phyloP scores from a whole-genome alignment of 2,888 invertebrate species.

The Parthenolecanium corni region DNA sequence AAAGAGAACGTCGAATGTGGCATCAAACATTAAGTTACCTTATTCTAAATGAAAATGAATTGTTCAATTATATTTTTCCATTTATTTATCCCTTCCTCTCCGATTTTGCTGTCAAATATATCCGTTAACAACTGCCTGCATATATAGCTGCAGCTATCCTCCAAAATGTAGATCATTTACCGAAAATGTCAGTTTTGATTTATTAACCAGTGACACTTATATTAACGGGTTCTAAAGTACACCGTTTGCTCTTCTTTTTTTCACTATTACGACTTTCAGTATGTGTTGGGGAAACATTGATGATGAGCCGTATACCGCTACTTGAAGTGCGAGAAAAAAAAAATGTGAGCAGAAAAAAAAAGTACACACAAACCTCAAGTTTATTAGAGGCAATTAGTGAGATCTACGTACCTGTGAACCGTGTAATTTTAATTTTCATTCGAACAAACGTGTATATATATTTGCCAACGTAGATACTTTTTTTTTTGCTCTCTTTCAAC shows the following conservation, averaged over 20 bases:
- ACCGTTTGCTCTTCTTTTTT: not conserved
- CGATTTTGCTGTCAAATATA: too few species aligned
- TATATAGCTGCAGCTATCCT: too few species aligned
- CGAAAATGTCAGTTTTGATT: slow-evolving; percentile 17
- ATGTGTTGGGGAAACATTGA: too few species aligned
- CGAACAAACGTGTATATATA: slow-evolving; percentile 2
- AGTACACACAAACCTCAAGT: not conserved
- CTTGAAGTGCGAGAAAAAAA: not conserved
- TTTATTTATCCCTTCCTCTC: too few species aligned
- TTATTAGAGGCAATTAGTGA: slow-evolving; percentile 20
- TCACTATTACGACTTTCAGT: too few species aligned
- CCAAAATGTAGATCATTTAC: not conserved
- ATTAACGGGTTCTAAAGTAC: not conserved
- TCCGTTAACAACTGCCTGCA: too few species aligned
- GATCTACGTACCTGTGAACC: slow-evolving; percentile 21
- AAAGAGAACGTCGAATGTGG: too few species aligned
- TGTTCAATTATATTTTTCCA: too few species aligned
- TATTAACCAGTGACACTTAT: slow-evolving; percentile 9
- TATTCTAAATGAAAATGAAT: too few species aligned
- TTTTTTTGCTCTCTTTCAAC: not conserved
- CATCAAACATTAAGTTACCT: too few species aligned
- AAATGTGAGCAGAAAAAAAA: not conserved
- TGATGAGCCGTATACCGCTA: not conserved
- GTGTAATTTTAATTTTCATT: slow-evolving; percentile 23
- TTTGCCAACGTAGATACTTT: slow-evolving; percentile 19